Conservation (phyloP, 2,888 invertebrate species). For the Ectemnius lituratus region DNA sequence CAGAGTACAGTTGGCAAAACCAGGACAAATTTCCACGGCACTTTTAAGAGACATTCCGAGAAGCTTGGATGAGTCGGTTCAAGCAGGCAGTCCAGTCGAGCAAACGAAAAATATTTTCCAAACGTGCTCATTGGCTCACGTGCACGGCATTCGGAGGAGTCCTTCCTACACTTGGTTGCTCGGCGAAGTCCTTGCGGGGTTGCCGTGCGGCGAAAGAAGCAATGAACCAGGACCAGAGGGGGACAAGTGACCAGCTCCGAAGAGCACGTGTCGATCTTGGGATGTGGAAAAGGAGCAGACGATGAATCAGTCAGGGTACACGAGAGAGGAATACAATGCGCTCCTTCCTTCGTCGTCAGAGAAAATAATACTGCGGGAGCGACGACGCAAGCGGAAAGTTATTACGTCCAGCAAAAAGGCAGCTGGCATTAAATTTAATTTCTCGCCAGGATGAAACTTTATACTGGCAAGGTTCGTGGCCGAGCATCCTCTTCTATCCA, state of each 20-base stretch:
- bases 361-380: slow-evolving; percentile 56
- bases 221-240: slow-evolving; percentile 65
- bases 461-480: too few species aligned
- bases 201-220: slow-evolving; percentile 57
- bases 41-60: slow-evolving; percentile 20
- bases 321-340: slow-evolving; percentile 47
- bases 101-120: slow-evolving; percentile 57
- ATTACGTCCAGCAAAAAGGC: slow-evolving; percentile 38
- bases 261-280: slow-evolving; percentile 57
- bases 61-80: slow-evolving; percentile 14
- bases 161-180: slow-evolving; percentile 59
- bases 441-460: slow-evolving; percentile 31
- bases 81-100: slow-evolving; percentile 34
- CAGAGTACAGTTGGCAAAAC: background rate
- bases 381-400: slow-evolving; percentile 53
- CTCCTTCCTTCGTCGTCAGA: slow-evolving; percentile 22
- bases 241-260: slow-evolving; percentile 54
- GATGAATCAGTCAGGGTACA: slow-evolving; percentile 58
- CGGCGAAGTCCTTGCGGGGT: slow-evolving; percentile 46
- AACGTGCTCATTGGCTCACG: slow-evolving; percentile 61
- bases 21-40: slow-evolving; percentile 1
- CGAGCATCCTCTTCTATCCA: too few species aligned
- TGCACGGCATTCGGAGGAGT: slow-evolving; percentile 66
- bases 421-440: slow-evolving; percentile 58
- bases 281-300: slow-evolving; percentile 38